Conservation (phyloP, 2,888 invertebrate genomes). For the Rhagonycha fulva region DNA sequence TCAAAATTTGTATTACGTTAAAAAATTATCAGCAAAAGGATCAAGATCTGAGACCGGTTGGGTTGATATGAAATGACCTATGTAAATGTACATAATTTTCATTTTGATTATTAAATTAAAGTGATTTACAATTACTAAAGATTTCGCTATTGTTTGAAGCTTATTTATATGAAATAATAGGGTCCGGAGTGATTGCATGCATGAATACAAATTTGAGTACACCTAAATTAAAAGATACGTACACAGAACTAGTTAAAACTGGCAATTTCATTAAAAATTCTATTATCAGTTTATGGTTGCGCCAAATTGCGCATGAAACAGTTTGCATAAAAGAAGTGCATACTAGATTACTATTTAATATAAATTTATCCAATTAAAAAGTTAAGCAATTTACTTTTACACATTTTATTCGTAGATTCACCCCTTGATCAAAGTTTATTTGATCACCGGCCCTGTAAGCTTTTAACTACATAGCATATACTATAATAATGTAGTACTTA, state of each 20-base stretch:
- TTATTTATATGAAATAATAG: not conserved
- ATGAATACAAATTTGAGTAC: slow-evolving; percentile 10
- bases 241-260: slow-evolving; percentile 6
- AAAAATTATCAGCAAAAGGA: too few species aligned
- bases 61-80: too few species aligned
- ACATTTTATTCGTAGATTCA: not conserved
- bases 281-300: slow-evolving; percentile 20
- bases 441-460: not conserved
- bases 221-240: not conserved
- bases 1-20: too few species aligned
- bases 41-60: too few species aligned
- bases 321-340: not conserved
- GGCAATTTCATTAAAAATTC: slow-evolving; percentile 26
- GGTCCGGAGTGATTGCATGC: not conserved
- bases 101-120: not conserved
- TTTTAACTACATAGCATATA: not conserved
- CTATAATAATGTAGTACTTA: too few species aligned
- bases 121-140: not conserved
- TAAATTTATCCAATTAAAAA: not conserved
- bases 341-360: not conserved
- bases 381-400: not conserved
- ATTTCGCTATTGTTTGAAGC: not conserved
- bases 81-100: not conserved
- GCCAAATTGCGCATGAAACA: slow-evolving; percentile 9
- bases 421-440: not conserved